Base-by-base conservation (phyloP, 2,113 vertebrate species). In the Papio anubis region DNA sequence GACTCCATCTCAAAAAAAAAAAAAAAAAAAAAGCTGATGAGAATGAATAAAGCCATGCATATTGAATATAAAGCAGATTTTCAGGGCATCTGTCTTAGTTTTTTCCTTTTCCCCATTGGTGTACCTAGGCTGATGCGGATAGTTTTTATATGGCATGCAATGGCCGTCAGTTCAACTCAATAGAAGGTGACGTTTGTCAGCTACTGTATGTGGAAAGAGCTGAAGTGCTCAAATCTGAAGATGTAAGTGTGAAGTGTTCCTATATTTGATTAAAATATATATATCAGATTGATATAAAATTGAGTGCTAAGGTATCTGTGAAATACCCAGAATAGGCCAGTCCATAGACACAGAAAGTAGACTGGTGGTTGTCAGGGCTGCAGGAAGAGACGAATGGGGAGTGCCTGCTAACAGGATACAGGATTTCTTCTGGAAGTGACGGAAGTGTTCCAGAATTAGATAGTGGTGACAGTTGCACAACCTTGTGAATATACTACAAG, bases 111-210 rank as follows among this genome's bases (percentile, higher is more conserved):
- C 12, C 73, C 57, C 23, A 3, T 66, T 45, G 57, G 2, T 97
- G 30, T 90, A 17, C 50, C 3, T 59, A 99, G 99, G 99, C 99
- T 1, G 99, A 99, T 8, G 99, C 99, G 0, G 99, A 99, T 94
- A 99, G 99, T 96, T 99, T 99, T 94, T 99, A 99, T 83, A 99
- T 99, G 79, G 98, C 99, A 0, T 99, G 99, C 96, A 99, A 99
- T 0, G 99, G 99, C 11, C 99, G 99, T 35, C 99, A 99, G 98
- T 99, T 99, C 98, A 99, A 99, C 98, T 99, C 99, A 0, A 99
- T 99, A 14, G 99, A 99, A 98, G 99, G 99, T 43, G 99, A 99
- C 0, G 99, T 99, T 55, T 99, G 99, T 88, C 99, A 99, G 97
- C 98, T 99, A 94, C 99, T 99, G 6, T 99, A 99, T 0, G 99